Base-by-base conservation (phyloP, 2,113 vertebrate species). In the Chaenogobius annularis region DNA sequence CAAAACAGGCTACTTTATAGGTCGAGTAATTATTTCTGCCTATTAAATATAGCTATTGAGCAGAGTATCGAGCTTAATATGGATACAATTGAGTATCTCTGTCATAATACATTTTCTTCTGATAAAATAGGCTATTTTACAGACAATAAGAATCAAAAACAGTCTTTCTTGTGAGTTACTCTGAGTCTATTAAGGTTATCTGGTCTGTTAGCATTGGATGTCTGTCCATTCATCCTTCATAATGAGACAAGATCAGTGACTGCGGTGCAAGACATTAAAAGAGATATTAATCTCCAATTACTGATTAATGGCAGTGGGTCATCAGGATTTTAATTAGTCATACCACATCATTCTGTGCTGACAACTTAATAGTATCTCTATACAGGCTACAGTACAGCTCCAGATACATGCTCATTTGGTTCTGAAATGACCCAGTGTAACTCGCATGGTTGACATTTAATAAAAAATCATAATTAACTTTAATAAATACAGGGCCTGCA, bases 321-420 rank as follows among this genome's bases (percentile, higher is more conserved):
- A 83, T 83, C 75, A 76, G 82, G 67, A 89, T 72, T 56, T 77
- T 88, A 88, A 90, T 91, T 86, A 89, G 89, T 88, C 87, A 83
- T 72, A 79, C 61, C 76, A 78, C 76, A 81, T 91, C 80, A 88
- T 68, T 85, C 74, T 66, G 58, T 77, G 61, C 61, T 83, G 86
- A 88, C 83, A 87, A 80, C 89, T 90, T 90, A 88, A 86, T 89
- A 88, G 85, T 87, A 83, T 83, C 73, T 73, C 50, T 68, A 59
- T 68, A 64, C 72, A 26, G 64, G 23, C 22, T 75, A 44, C 61
- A 80, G 75, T 65, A 35, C 61, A 72, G 59, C 17, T 44, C 77
- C 73, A 80, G 26, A 76, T 74, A 81, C 61, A 85, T 82, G 88
- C 84, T 66, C 76, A 73, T 82, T 12, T 9, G 44, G 74, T 40